phyloP scores from a whole-genome alignment of 2,797 vertebrate genomes.

The Synanceia verrucosa region DNA sequence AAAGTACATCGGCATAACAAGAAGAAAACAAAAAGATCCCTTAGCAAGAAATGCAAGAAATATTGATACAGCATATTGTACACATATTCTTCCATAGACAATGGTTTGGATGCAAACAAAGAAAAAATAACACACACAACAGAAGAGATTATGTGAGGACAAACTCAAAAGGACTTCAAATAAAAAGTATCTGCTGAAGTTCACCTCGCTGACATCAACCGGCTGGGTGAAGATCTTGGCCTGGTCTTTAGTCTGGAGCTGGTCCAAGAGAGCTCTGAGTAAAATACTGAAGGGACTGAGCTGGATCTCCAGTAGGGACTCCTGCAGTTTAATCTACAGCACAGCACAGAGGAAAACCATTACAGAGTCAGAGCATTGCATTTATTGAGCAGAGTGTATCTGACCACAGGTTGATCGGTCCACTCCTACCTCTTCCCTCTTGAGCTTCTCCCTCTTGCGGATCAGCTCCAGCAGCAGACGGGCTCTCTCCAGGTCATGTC shows the following conservation, averaged over 20 bases:
- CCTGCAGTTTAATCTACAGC: conserved; percentile 91
- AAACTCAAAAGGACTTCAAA: neutral
- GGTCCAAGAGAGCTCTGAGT: conserved; percentile 90
- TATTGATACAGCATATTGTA: neutral
- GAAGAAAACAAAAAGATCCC: neutral
- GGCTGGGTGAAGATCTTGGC: conserved; percentile 94
- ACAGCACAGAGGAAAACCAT: neutral
- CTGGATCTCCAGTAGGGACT: conserved; percentile 92
- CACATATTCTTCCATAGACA: neutral
- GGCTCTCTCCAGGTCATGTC: conserved; percentile 94
- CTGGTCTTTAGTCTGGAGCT: conserved; percentile 94
- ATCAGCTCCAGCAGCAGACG: conserved; percentile 95
- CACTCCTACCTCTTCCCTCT: conserved; percentile 92
- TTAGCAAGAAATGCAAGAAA: neutral
- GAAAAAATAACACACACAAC: neutral
- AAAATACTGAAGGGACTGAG: conserved; percentile 93
- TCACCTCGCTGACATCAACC: conserved; percentile 93
- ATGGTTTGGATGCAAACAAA: neutral
- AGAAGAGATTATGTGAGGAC: neutral
- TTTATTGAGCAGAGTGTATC: neutral
- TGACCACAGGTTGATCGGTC: neutral
- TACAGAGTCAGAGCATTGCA: neutral
- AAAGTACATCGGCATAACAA: neutral
- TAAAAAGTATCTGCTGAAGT: conserved; percentile 2
- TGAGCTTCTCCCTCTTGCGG: conserved; percentile 97